Conservation (phyloP, 2,113 vertebrate genomes). For the Scytalopus superciliaris region DNA sequence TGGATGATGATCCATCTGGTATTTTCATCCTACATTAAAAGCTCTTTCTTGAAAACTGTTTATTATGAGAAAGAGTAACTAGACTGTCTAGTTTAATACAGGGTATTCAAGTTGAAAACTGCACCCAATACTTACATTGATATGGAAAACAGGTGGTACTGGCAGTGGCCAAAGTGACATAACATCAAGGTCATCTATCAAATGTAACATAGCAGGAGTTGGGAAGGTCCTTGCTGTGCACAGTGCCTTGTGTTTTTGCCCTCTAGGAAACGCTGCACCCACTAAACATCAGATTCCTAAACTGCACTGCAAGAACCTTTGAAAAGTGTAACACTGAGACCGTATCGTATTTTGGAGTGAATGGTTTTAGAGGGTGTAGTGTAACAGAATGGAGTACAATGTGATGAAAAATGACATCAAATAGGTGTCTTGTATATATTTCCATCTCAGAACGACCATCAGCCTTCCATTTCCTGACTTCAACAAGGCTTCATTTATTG, state of each 20-base stretch:
- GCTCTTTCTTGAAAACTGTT: background rate
- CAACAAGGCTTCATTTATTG: background rate
- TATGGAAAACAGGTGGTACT: background rate
- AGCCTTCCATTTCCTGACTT: background rate
- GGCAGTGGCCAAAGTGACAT: background rate
- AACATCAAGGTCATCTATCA: background rate
- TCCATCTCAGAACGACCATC: background rate
- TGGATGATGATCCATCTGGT: slow-evolving; percentile 22
- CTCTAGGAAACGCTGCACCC: background rate
- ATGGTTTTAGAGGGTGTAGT: background rate
- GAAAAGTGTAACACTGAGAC: background rate
- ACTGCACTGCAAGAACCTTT: background rate
- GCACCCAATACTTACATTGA: background rate
- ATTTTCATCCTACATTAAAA: slow-evolving; percentile 6
- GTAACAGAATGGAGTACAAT: background rate
- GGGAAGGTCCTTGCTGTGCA: background rate
- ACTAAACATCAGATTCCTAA: background rate
- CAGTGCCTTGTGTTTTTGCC: background rate
- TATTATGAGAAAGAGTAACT: slow-evolving; percentile 8
- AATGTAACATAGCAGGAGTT: background rate
- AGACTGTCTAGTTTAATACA: background rate
- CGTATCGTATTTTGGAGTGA: background rate
- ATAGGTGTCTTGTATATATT: background rate
- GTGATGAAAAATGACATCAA: background rate
- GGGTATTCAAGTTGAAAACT: background rate